phyloP scores from a whole-genome alignment of 2,888 invertebrate genomes.

The Polydrusus pterygomalis region DNA sequence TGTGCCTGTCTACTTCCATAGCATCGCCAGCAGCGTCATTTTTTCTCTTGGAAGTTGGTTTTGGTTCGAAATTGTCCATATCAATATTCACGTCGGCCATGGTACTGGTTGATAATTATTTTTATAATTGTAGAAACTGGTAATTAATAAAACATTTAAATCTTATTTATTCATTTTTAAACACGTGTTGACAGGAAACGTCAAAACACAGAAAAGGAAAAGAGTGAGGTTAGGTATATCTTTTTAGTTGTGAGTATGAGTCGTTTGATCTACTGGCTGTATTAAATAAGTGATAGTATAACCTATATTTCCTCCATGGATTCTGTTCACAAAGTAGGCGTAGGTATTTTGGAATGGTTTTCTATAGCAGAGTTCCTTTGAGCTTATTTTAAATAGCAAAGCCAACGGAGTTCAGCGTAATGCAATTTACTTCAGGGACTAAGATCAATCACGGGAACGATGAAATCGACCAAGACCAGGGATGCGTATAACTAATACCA shows the following conservation, averaged over 20 bases:
- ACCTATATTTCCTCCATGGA: too few species aligned
- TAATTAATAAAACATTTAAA: neutral
- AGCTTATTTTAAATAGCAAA: too few species aligned
- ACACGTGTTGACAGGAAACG: slow-evolving; percentile 31
- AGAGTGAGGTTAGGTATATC: too few species aligned
- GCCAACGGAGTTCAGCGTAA: too few species aligned
- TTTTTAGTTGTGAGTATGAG: neutral
- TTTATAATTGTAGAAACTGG: neutral
- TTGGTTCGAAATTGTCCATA: slow-evolving; percentile 74
- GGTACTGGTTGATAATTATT: slow-evolving; percentile 11
- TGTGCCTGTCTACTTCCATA: slow-evolving; percentile 82
- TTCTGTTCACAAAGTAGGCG: neutral
- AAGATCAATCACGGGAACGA: too few species aligned
- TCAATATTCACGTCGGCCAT: slow-evolving; percentile 73
- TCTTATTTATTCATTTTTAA: neutral
- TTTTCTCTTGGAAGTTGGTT: slow-evolving; percentile 75
- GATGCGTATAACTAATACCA: too few species aligned
- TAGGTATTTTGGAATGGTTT: too few species aligned
- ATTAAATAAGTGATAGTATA: too few species aligned
- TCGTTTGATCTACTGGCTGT: slow-evolving; percentile 3
- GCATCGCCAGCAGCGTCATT: slow-evolving; percentile 71
- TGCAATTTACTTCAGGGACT: too few species aligned
- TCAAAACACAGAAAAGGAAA: slow-evolving; percentile 22
- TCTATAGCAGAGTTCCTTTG: too few species aligned
- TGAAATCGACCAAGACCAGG: too few species aligned